These are phyloP conservation scores for Eupeodes luniger DNA, from an alignment of 2,888 invertebrate species.

Conservation along the genomic window DNA sequence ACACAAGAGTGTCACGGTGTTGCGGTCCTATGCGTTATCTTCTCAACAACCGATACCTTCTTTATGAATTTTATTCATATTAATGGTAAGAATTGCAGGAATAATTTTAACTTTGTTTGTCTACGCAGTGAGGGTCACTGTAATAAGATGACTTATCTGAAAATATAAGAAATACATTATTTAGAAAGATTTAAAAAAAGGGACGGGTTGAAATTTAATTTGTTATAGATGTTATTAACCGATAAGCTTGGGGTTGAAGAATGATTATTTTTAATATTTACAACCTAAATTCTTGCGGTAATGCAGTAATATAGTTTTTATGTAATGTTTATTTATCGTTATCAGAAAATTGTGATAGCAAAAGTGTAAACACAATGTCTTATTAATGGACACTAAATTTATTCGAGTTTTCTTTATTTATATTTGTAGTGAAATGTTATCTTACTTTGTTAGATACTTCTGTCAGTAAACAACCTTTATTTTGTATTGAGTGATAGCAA, in stretches of 20 bases:
- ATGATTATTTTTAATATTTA: neutral
- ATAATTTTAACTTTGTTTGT: slow-evolving; percentile 42
- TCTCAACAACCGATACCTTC: slow-evolving; percentile 27
- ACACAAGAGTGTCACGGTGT: slow-evolving; percentile 74
- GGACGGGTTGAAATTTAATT: neutral
- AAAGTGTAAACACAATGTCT: neutral
- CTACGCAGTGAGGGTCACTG: slow-evolving; percentile 18
- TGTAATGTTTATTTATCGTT: neutral
- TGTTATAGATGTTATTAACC: neutral
- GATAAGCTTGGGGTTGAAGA: neutral
- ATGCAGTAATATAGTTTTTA: neutral
- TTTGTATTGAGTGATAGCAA: neutral
- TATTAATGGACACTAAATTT: neutral
- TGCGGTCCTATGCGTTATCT: slow-evolving; percentile 42
- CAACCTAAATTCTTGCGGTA: neutral
- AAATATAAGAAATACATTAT: slow-evolving; percentile 15
- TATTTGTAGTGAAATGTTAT: neutral
- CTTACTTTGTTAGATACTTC: neutral
- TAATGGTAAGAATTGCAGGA: neutral
- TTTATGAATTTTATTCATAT: slow-evolving; percentile 5
- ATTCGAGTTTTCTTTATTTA: neutral
- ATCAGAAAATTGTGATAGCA: neutral
- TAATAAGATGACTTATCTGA: neutral
- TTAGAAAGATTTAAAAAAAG: neutral
- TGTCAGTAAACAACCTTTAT: neutral